Base-by-base conservation (phyloP, 2,888 invertebrate species). In the Patella depressa region DNA sequence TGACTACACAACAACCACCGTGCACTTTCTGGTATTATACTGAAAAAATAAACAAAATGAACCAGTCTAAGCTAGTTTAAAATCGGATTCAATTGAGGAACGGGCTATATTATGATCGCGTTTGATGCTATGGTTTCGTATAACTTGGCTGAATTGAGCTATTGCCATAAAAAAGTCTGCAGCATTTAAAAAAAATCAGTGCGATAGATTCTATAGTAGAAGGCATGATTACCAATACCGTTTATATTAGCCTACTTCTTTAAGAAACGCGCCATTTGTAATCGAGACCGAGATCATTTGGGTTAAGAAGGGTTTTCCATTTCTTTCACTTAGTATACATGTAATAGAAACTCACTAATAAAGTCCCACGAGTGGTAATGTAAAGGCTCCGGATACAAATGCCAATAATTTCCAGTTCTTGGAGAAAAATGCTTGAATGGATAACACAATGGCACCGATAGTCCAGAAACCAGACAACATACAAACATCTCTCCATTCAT, bases 1-100 rank as follows among this genome's bases (percentile, higher is more conserved):
- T 88, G 86, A 29, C 85, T 82, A 73, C 87, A 86, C 71, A 86
- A 80, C 74, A 88, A 76, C 88, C 88, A 88, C 73, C 88, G 78
- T n/a, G 85, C 81, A 79, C 88, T 88, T 74, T 88, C 88, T 24
- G 85, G 82, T 53, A 85, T 82, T 53, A 87, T 78, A 79, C 88
- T 88, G 85, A 34, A 80, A 59, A 12, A 74, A 3, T 78, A 53
- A 70, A 74, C 7, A 69, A 57, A 15, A 2, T 5, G 3, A 34
- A 5, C 71, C 15, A 70, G 65, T 34, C 53, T 55, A 9, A 12
- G 29, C 17, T 15, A 59, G 55, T 34, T 74, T 24, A 9, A 19
- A 17, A 24, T n/a, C 17, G 29, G 45, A 45, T 45, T 45, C 45
- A 9, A 45, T 45, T 4, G 45, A 34, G 53, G 14, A 53, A 69